A percentile compares a stretch with the other conserved stretches of the same genome.
Evolutionary conservation across 23 tunicate genomes (phyloP).

Genomic region (Aplidium turbinatum): DNA sequence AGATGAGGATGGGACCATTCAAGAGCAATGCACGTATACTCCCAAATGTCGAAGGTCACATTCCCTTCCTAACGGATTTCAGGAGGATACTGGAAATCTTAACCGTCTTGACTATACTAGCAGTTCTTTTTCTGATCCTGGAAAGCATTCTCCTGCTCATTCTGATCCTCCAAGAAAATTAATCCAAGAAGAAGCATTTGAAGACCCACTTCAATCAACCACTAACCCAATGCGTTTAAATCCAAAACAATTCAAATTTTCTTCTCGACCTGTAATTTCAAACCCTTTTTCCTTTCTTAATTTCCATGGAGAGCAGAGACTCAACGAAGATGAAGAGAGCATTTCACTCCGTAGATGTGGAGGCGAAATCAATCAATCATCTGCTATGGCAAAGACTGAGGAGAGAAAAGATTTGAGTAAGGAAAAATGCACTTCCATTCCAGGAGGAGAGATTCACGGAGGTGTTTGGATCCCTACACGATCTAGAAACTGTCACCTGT

Average conservation of each 20-base stretch:
- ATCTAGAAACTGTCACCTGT: slow-evolving; percentile 86
- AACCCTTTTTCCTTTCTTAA: background rate
- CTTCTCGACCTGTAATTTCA: no score
- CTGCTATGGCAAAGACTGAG: no score
- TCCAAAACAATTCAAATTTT: no score
- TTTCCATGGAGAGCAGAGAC: no score
- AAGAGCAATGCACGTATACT: no score
- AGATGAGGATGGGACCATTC: background rate
- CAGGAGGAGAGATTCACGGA: slow-evolving; percentile 87
- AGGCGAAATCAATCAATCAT: no score
- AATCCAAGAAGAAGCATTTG: no score
- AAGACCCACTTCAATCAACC: background rate
- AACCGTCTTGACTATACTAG: background rate
- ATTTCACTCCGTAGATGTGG: no score
- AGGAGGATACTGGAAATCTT: background rate
- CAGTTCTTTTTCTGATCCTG: slow-evolving; percentile 56
- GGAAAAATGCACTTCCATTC: slow-evolving; percentile 12
- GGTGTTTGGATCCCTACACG: slow-evolving; percentile 99
- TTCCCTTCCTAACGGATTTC: slow-evolving; percentile 28
- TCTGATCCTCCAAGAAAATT: background rate
- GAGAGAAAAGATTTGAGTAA: slow-evolving; percentile 1
- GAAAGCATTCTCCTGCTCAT: slow-evolving; percentile 30
- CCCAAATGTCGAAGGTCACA: no score
- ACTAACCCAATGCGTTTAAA: background rate
- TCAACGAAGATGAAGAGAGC: no score